Evolutionary conservation across 1,140 invertebrate genomes (phyloP).

Genomic region (Drosophila chauvacae): DNA sequence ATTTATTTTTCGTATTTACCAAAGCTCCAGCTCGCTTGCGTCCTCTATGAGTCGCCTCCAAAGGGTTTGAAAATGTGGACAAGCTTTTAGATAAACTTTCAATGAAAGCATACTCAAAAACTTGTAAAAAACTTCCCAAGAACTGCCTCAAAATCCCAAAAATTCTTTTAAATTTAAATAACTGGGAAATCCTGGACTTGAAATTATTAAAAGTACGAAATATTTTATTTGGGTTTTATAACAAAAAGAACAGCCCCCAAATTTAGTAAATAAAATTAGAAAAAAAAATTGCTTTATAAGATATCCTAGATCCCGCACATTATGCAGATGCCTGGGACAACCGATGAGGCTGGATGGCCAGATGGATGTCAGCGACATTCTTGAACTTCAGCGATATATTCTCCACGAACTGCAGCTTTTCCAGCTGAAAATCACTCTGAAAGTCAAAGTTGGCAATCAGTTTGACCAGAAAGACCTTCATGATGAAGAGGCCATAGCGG

Average conservation of each 20-base stretch:
- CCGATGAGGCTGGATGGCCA: conserved; percentile 54
- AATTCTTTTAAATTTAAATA: conserved; percentile 26
- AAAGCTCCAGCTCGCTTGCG: background rate
- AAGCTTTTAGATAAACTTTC: conserved; percentile 1
- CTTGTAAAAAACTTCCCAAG: no score
- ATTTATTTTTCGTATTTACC: no score
- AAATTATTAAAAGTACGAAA: background rate
- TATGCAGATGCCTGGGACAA: conserved; percentile 7
- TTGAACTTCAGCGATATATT: conserved; percentile 78
- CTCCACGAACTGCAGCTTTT: conserved; percentile 70
- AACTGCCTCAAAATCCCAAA: background rate
- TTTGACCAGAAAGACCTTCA: conserved; percentile 77
- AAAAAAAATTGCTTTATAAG: conserved; percentile 6
- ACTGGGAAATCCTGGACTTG: conserved; percentile 10
- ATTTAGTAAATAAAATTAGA: background rate
- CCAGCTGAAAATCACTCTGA: conserved; percentile 54
- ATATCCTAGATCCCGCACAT: background rate
- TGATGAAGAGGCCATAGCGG: conserved; percentile 74
- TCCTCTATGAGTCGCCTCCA: background rate
- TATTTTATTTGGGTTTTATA: conserved; percentile 7
- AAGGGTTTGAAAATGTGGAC: background rate
- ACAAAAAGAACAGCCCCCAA: background rate
- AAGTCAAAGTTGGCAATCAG: conserved; percentile 70
- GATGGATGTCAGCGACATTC: conserved; percentile 69
- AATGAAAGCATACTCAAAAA: background rate